Percentiles rank a stretch among this genome's conserved stretches.
phyloP scores from a whole-genome alignment of 2,113 vertebrate species.

The Bolborhynchus lineola region DNA sequence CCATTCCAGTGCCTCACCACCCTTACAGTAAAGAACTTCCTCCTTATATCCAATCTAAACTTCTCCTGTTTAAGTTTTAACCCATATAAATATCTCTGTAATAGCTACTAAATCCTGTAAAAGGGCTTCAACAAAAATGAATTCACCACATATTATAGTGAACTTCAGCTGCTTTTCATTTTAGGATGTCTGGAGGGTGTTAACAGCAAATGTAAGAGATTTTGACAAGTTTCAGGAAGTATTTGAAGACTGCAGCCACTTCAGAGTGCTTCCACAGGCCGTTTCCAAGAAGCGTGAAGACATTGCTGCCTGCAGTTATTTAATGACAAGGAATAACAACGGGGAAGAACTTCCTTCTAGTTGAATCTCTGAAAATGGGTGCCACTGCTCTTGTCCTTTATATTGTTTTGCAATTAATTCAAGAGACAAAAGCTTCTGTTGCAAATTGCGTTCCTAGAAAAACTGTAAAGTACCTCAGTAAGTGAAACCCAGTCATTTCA shows the following conservation, averaged over 20 bases:
- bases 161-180: neutral
- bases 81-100: neutral
- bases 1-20: neutral
- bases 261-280: neutral
- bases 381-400: neutral
- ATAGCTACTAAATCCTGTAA: neutral
- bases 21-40: neutral
- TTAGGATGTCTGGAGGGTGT: neutral
- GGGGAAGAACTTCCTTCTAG: neutral
- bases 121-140: neutral
- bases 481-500: neutral
- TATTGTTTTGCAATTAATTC: neutral
- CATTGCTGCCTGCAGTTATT: neutral
- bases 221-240: neutral
- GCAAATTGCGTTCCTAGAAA: slow-evolving; percentile 25
- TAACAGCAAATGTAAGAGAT: neutral
- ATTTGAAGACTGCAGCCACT: neutral
- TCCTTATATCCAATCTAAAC: neutral
- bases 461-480: slow-evolving; percentile 49
- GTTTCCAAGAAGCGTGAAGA: neutral
- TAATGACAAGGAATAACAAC: neutral
- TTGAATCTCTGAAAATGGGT: neutral
- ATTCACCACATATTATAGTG: neutral
- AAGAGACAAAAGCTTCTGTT: neutral
- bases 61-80: neutral